Percentiles rank a stretch among this genome's conserved stretches.
phyloP scores from a whole-genome alignment of 2,113 vertebrate species.

The Pteruthius melanotis region DNA sequence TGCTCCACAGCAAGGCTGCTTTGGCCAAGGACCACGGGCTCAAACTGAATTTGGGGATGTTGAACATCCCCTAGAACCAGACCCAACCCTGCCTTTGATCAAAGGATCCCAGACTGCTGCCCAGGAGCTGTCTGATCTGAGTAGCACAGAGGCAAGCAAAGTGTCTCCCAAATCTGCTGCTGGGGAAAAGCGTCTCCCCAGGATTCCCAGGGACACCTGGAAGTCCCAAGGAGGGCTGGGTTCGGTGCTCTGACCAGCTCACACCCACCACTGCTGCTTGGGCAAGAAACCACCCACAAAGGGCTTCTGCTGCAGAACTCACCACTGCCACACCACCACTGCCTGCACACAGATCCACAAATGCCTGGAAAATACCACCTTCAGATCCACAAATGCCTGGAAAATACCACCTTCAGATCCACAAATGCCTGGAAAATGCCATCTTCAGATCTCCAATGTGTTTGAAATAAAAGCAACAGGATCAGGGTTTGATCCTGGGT shows the following conservation, averaged over 20 bases:
- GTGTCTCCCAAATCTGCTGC: background rate
- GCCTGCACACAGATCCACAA: background rate
- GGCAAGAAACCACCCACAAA: background rate
- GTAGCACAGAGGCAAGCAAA: rapidly evolving
- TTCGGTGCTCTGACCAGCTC: background rate
- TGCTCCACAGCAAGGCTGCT: background rate
- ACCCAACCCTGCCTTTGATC: no score
- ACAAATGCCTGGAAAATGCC: rapidly evolving
- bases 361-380: rapidly evolving
- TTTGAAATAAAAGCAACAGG: background rate
- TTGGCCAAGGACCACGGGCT: no score
- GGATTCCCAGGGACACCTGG: background rate
- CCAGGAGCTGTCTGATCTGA: no score
- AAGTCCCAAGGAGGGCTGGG: rapidly evolving
- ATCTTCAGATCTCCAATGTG: rapidly evolving
- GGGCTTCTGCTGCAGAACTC: background rate
- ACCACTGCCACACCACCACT: background rate
- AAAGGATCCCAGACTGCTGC: no score
- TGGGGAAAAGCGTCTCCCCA: background rate
- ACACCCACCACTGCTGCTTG: background rate
- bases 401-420: no score
- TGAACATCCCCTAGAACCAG: background rate
- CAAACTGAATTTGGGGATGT: background rate
- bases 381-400: background rate
- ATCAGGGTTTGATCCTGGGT: background rate